phyloP scores from a whole-genome alignment of 2,797 vertebrate genomes.

The Labeo calbasu region DNA sequence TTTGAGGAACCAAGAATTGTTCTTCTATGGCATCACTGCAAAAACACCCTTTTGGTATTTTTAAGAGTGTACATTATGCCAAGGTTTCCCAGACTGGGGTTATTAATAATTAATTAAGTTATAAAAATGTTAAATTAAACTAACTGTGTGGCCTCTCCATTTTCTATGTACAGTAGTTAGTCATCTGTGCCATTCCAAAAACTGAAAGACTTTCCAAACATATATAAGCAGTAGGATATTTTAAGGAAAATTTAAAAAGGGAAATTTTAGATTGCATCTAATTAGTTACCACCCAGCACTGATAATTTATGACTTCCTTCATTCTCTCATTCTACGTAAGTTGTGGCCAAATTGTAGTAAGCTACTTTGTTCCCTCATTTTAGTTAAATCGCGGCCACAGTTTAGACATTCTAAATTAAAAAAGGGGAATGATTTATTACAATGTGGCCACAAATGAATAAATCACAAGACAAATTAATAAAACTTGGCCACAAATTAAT shows the following conservation, averaged over 20 bases:
- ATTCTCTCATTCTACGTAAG: neutral
- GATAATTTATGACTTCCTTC: neutral
- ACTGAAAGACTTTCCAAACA: too few species aligned
- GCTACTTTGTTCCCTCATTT: neutral
- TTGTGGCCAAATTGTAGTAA: neutral
- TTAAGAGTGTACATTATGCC: neutral
- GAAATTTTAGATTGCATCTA: too few species aligned
- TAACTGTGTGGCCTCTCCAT: neutral
- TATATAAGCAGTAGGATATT: neutral
- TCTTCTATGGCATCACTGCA: too few species aligned
- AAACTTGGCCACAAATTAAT: too few species aligned
- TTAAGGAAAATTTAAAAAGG: neutral
- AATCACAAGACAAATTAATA: too few species aligned
- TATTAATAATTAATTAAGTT: neutral
- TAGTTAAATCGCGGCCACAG: neutral
- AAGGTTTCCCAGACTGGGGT: neutral
- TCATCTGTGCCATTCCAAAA: too few species aligned
- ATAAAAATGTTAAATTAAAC: neutral
- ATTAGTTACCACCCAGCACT: neutral
- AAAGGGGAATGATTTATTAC: too few species aligned
- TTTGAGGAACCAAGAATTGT: too few species aligned
- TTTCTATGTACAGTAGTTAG: too few species aligned
- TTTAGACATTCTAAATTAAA: too few species aligned
- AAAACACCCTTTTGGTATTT: too few species aligned
- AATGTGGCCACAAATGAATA: too few species aligned